Conservation (phyloP, 2,113 vertebrate species). For the Psophia crepitans region DNA sequence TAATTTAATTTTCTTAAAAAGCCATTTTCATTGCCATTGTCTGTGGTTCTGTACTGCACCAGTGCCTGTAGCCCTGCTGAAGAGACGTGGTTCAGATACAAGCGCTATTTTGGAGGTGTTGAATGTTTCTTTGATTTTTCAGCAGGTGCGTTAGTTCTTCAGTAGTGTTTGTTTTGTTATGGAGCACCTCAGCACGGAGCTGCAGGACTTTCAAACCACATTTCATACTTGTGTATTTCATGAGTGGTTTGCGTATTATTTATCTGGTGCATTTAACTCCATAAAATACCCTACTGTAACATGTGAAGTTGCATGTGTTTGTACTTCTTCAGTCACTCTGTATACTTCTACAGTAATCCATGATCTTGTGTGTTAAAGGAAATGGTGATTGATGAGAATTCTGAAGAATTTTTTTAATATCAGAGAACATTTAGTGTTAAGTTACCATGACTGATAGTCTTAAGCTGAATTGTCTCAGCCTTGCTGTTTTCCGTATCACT, state of each 20-base stretch:
- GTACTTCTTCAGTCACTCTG: not conserved
- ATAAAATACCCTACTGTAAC: accelerated
- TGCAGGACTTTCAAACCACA: not conserved
- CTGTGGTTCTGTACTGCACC: not conserved
- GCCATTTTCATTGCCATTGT: not conserved
- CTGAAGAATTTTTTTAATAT: not conserved
- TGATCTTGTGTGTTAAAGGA: accelerated
- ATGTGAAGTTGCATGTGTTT: not conserved
- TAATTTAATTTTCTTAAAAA: not conserved
- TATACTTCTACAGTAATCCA: not conserved
- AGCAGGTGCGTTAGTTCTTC: not conserved
- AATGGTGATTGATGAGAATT: not conserved
- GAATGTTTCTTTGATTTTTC: not conserved
- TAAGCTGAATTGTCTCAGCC: not conserved
- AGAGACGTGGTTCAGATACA: not conserved
- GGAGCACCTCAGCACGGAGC: not conserved
- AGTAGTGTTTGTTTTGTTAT: not conserved
- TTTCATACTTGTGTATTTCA: not conserved
- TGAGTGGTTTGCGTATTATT: accelerated
- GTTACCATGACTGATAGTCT: not conserved
- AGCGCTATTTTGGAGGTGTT: accelerated
- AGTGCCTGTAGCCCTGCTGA: not conserved
- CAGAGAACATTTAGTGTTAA: not conserved
- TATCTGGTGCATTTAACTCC: not conserved
- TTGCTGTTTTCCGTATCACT: not conserved